Conservation (phyloP, 2,888 invertebrate species). For the Danaus chrysippus region DNA sequence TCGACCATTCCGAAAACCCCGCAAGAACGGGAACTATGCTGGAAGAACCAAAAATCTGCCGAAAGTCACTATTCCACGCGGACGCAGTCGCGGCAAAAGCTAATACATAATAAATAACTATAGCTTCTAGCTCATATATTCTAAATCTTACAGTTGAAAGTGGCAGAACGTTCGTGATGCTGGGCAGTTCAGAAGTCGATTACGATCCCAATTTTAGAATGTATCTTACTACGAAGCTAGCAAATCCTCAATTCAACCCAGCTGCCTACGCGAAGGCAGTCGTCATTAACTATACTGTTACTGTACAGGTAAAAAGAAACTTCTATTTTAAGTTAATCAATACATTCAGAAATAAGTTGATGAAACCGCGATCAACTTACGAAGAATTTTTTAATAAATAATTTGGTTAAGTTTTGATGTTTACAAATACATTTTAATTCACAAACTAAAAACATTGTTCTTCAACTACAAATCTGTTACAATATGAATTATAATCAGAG, state of each 20-base stretch:
- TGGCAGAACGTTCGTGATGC: conserved; percentile 89
- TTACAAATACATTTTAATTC: too few relatives aligned
- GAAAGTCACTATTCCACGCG: too few relatives aligned
- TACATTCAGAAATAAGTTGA: not conserved
- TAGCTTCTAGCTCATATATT: not conserved
- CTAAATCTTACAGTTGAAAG: conserved; percentile 67
- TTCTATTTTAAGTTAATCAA: not conserved
- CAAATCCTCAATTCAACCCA: conserved; percentile 93
- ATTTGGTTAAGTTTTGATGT: too few relatives aligned
- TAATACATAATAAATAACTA: not conserved
- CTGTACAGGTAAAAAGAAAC: conserved; percentile 80
- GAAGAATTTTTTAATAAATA: too few relatives aligned
- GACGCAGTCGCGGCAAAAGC: too few relatives aligned
- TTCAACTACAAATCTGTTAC: too few relatives aligned
- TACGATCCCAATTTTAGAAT: conserved; percentile 92
- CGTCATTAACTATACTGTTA: conserved; percentile 95
- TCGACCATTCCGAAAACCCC: too few relatives aligned
- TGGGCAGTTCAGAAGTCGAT: conserved; percentile 94
- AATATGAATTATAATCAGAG: not conserved
- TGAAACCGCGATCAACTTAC: too few relatives aligned
- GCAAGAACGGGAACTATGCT: too few relatives aligned
- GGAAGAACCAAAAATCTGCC: too few relatives aligned
- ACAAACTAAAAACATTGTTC: too few relatives aligned
- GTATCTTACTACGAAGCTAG: conserved; percentile 93
- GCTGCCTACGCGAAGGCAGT: conserved; percentile 91